A percentile compares a stretch with the other conserved stretches of the same genome.
Conservation (phyloP, 1,140 invertebrate species). For the Drosophila persimilis region DNA sequence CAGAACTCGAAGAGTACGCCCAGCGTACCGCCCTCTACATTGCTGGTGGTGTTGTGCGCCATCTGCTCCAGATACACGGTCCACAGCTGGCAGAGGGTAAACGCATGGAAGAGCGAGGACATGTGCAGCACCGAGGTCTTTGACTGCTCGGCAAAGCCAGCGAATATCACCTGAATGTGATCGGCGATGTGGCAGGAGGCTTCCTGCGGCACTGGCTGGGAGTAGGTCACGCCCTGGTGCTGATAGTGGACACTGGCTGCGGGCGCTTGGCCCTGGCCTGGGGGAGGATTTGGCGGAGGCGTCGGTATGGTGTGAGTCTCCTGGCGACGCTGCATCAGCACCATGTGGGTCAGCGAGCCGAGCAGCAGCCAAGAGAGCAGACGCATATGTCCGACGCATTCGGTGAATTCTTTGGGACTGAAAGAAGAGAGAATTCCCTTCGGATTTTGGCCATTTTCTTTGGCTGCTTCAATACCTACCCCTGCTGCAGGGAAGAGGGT, state of each 20-base stretch:
- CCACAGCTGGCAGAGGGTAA: slow-evolving; percentile 96
- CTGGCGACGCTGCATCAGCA: slow-evolving; percentile 81
- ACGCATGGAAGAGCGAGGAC: slow-evolving; percentile 93
- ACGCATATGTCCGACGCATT: slow-evolving; percentile 97
- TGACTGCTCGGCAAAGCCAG: slow-evolving; percentile 97
- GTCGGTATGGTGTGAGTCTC: slow-evolving; percentile 66
- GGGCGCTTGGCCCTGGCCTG: slow-evolving; percentile 31
- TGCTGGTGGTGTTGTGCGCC: slow-evolving; percentile 87
- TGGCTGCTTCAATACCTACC: slow-evolving; percentile 71
- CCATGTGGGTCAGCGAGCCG: slow-evolving; percentile 95
- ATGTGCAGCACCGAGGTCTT: slow-evolving; percentile 96
- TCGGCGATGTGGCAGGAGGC: slow-evolving; percentile 98
- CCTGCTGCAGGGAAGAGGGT: slow-evolving; percentile 92
- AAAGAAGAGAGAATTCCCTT: slow-evolving; percentile 31
- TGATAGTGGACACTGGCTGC: slow-evolving; percentile 69
- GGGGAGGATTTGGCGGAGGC: slow-evolving; percentile 34
- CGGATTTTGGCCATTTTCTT: no score
- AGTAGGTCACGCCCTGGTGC: slow-evolving; percentile 84
- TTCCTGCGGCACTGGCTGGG: slow-evolving; percentile 97
- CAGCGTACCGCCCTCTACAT: slow-evolving; percentile 89
- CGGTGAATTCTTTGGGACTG: slow-evolving; percentile 95
- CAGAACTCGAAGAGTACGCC: slow-evolving; percentile 98
- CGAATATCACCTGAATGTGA: slow-evolving; percentile 97
- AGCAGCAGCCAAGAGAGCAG: slow-evolving; percentile 97
- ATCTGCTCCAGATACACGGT: slow-evolving; percentile 98